phyloP scores from a whole-genome alignment of 2,888 invertebrate species.

The Lycocerus yunnanus region DNA sequence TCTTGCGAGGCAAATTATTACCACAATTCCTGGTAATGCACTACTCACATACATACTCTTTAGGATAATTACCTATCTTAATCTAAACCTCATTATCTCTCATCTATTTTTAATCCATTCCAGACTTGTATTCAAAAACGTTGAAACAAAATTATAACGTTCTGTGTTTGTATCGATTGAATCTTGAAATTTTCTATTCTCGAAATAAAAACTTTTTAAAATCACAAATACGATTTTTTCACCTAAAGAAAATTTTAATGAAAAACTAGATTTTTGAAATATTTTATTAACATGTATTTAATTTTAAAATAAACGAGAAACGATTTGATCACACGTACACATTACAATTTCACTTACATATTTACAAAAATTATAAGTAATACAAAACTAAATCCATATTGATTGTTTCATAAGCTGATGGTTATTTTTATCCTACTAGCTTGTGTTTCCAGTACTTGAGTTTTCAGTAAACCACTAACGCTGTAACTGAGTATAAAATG shows the following conservation, averaged over 20 bases:
- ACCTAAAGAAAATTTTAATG: neutral
- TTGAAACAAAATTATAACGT: neutral
- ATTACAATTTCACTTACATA: neutral
- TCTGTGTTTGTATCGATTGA: neutral
- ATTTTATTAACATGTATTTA: neutral
- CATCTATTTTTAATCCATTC: neutral
- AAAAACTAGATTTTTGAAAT: too few relatives aligned
- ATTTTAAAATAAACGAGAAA: neutral
- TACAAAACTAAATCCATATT: neutral
- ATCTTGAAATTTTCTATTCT: neutral
- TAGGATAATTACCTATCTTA: constrained; percentile 19
- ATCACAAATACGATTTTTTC: neutral
- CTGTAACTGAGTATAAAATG: too few relatives aligned
- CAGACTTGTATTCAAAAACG: neutral
- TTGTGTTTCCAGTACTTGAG: neutral
- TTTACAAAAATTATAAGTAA: neutral
- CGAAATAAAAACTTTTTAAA: neutral
- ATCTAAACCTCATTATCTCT: constrained; percentile 25
- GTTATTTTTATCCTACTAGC: neutral
- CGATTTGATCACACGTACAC: neutral
- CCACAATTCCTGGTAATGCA: constrained; percentile 27
- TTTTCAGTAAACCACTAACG: neutral
- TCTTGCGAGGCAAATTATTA: constrained; percentile 39
- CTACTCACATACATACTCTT: constrained; percentile 25
- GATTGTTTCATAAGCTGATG: neutral